Base-by-base conservation (phyloP, 2,888 invertebrate genomes). In the Heteromyza rotundicornis region DNA sequence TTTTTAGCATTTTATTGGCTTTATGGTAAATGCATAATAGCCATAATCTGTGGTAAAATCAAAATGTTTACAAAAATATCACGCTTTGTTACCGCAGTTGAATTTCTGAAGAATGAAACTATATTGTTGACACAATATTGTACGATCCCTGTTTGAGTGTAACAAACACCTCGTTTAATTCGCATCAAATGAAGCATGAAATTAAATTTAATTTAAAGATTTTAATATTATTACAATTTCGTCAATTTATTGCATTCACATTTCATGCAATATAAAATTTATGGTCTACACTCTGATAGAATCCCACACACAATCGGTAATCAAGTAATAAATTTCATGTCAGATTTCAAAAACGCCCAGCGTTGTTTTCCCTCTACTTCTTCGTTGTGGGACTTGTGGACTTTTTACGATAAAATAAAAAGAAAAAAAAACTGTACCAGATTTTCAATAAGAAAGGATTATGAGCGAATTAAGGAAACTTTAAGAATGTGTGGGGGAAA, bases 401-500 rank as follows among this genome's bases (percentile, higher is more conserved):
- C 32, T 16, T 22, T 35, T 2, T 14, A 51, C 14, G 8, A 36
- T 16, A 44, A 23, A 20, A 10, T 19, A 17, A 27, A 20, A 27
- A 49, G 5, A 36, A 40, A 36, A 36, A 40, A 32, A 32, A 51
- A 52, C 7, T 20, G 40, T 24, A 36, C 36, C 52, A 44, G 27
- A 52, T 68, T 75, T 74, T 73, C 71, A 74, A 74, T 74, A 76
- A 71, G 73, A 73, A 69, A 65, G 73, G 75, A 76, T 74, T 74
- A 76, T 67, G 76, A 74, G 74, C 60, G 69, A 68, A 47, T 47
- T 47, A 69, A 67, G 73, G 63, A 75, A 74, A 75, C 76, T 47
- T 19, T 17, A 19, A 7, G 47, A 3, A 17, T 47, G 5, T 47
- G 20, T 19, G 40, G 40, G 40, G 40, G 20, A 47, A 20, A 27